Percentiles rank a stretch among this genome's conserved stretches.
Conservation (phyloP, 2,113 vertebrate genomes). For the Halichoerus grypus region DNA sequence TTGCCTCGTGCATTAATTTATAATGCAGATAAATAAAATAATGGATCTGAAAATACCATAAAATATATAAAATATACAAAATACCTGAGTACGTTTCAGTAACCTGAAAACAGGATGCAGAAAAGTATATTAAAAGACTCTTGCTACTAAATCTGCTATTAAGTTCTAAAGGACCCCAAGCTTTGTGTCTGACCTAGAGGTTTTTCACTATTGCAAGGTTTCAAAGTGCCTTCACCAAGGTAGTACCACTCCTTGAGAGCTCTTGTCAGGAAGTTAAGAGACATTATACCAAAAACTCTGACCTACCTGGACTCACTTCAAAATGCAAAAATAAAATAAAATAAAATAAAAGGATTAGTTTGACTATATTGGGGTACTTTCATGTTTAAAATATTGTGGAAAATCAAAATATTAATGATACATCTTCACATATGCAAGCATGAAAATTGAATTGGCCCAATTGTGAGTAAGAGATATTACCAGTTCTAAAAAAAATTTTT, state of each 20-base stretch:
- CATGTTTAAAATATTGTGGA: not conserved
- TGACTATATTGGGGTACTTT: not conserved
- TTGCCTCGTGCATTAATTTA: not conserved
- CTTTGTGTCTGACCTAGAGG: not conserved
- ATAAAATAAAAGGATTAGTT: not conserved
- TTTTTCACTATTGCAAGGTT: not conserved
- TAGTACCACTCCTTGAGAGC: not conserved
- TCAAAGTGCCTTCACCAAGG: not conserved
- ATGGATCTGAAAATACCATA: conserved; percentile 5
- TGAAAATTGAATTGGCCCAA: conserved; percentile 3
- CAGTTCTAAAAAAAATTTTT: not conserved
- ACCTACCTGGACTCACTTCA: conserved; percentile 28
- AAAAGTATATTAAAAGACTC: not conserved
- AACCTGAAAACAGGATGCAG: not conserved
- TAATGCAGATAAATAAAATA: conserved; percentile 14
- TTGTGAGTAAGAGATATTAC: not conserved
- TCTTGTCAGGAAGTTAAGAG: not conserved
- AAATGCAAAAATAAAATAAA: not conserved
- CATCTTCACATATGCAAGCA: not conserved
- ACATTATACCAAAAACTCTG: not conserved
- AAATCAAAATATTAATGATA: conserved; percentile 47
- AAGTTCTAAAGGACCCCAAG: not conserved
- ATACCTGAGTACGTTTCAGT: not conserved
- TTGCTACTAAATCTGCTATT: not conserved
- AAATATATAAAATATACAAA: conserved; percentile 19